phyloP scores from a whole-genome alignment of 2,888 invertebrate species.

The Hypolimnas misippus region DNA sequence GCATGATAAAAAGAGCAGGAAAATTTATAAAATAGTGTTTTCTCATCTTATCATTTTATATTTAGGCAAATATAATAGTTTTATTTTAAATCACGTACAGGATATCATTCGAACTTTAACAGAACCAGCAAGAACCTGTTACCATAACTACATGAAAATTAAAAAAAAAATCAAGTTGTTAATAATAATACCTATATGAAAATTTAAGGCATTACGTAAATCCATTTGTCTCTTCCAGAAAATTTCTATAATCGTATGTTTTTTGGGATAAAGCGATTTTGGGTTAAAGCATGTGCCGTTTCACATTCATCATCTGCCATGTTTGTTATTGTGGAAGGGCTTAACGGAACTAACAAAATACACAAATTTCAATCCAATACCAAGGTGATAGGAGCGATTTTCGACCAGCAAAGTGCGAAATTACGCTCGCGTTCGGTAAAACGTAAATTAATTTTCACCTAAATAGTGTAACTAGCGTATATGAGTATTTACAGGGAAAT shows the following conservation, averaged over 20 bases:
- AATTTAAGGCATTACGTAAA: neutral
- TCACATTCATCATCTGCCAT: constrained; percentile 57
- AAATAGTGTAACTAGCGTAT: constrained; percentile 42
- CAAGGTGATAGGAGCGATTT: constrained; percentile 2
- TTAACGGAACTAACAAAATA: constrained; percentile 17
- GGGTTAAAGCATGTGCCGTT: constrained; percentile 57
- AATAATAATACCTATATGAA: neutral
- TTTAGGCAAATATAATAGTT: no score
- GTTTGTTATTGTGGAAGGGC: constrained; percentile 35
- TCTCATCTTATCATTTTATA: no score
- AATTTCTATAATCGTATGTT: constrained; percentile 35
- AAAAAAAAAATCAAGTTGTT: neutral
- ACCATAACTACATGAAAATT: no score
- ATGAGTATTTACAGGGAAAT: constrained; percentile 36
- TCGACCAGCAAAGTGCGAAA: constrained; percentile 3
- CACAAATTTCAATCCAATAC: constrained; percentile 8
- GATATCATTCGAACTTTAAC: no score
- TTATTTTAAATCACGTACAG: no score
- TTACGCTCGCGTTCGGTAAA: constrained; percentile 25
- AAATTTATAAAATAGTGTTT: no score
- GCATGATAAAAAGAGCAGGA: no score
- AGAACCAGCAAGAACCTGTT: no score
- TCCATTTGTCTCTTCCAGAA: constrained; percentile 30
- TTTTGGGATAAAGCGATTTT: constrained; percentile 49
- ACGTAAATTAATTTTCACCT: constrained; percentile 42